Evolutionary conservation across 2,888 invertebrate genomes (phyloP).

Genomic region (Strigamia crassipes): DNA sequence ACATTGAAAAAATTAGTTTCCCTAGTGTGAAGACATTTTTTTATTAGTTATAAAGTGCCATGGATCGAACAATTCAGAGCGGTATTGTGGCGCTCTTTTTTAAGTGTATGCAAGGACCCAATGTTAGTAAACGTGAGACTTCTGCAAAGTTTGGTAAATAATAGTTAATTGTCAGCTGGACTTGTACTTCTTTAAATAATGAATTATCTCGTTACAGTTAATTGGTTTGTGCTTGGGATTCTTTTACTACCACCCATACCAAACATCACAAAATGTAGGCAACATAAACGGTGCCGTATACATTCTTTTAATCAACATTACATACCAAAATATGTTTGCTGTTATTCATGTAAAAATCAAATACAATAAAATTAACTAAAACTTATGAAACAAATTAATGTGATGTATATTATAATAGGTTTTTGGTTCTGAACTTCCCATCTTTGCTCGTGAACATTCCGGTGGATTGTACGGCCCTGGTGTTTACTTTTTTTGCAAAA

Average conservation of each 20-base stretch:
- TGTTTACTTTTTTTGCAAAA: constrained; percentile 89
- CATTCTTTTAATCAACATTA: constrained; percentile 87
- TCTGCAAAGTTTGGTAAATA: constrained; percentile 79
- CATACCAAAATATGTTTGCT: constrained; percentile 92
- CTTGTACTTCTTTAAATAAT: background rate
- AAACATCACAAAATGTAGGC: constrained; percentile 80
- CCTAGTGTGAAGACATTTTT: background rate
- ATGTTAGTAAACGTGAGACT: constrained; percentile 85
- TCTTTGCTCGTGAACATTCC: constrained; percentile 84
- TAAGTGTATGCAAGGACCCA: constrained; percentile 86
- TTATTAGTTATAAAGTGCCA: constrained; percentile 65
- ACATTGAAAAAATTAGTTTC: background rate
- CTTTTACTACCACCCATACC: constrained; percentile 77
- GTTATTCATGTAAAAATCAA: constrained; percentile 83
- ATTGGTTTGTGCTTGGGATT: constrained; percentile 82
- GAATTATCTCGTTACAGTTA: constrained; percentile 66
- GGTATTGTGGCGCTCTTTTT: constrained; percentile 87
- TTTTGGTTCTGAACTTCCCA: constrained; percentile 85
- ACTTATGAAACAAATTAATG: background rate
- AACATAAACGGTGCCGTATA: constrained; percentile 93
- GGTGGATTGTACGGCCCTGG: constrained; percentile 90
- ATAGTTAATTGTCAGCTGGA: background rate
- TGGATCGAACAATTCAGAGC: constrained; percentile 88
- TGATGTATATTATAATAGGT: constrained; percentile 65
- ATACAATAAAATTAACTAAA: background rate